Evolutionary conservation across 2,797 vertebrate genomes (phyloP), one percentile per base, ranked within the genome.

Genomic region (Periparus ater): DNA sequence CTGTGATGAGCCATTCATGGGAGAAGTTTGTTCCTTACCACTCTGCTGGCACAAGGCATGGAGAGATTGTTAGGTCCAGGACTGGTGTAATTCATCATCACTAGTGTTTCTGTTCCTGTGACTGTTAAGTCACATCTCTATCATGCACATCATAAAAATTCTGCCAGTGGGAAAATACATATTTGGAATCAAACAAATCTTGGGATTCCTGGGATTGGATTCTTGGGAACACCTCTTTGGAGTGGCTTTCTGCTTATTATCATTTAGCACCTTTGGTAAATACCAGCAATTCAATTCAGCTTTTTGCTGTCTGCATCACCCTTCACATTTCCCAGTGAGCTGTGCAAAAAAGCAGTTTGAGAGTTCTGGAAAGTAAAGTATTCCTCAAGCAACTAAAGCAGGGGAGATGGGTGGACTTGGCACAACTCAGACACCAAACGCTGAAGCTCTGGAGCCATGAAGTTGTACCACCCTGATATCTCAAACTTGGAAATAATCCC

Each of bases 11-110:
- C 57, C 68, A 34, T 65, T 80, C 3, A 18, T 7, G 29, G 34
- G 30, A 58, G 53, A 25, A 11, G 4, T 44, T 75, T n/a, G 20
- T 21, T 72, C 60, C 72, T 50, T 55, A 27, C 22, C 38, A n/a
- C 32, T 72, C 62, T 50, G 45, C 50, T 86, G 45, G 62, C 54
- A 79, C 54, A 72, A 67, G n/a, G 30, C 17, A 34, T 0, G 0
- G 38, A 54, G 23, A 4, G 13, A 10, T 19, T 83, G 36, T 17
- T 73, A 21, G 15, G 22, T 22, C 30, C 51, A n/a, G 44, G 38
- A 40, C 15, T 48, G 48, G 10, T 7, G 6, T 34, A 38, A 79
- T 30, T 32, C 29, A 12, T 42, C 1, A 0, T 55, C 1, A 0
- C 11, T 32, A 25, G 9, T 25, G 14, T 42, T 50, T 22, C 40